Conservation (phyloP, 2,113 vertebrate species). For the Megaceryle maxima region DNA sequence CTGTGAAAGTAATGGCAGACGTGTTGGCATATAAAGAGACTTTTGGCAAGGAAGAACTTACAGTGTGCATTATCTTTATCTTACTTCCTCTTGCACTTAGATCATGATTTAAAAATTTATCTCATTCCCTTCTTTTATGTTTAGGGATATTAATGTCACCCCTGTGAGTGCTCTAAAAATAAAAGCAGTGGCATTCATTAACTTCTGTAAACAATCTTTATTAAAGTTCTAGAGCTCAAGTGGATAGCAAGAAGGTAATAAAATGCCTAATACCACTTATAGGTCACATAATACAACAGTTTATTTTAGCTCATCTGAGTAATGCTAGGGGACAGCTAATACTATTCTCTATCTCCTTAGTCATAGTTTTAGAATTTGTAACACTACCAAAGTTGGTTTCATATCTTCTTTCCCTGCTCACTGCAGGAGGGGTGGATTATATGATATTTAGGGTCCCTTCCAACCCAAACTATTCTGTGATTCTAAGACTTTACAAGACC, state of each 20-base stretch:
- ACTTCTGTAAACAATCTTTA: conserved; percentile 57
- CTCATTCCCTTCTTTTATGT: conserved; percentile 34
- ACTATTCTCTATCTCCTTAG: conserved; percentile 1
- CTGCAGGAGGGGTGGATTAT: background rate
- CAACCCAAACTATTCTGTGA: background rate
- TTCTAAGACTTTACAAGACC: background rate
- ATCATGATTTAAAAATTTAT: conserved; percentile 31
- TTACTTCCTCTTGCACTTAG: conserved; percentile 5
- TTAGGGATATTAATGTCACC: conserved; percentile 14
- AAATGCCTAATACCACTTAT: conserved; percentile 57
- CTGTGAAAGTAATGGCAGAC: conserved; percentile 32
- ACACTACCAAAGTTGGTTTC: background rate
- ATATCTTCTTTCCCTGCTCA: background rate
- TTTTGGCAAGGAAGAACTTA: conserved; percentile 20
- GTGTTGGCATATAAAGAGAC: conserved; percentile 25
- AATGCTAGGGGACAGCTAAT: conserved; percentile 51
- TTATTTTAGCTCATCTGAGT: conserved; percentile 63
- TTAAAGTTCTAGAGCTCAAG: conserved; percentile 49
- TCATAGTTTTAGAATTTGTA: conserved; percentile 18
- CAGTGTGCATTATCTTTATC: conserved; percentile 10
- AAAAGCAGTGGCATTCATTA: conserved; percentile 34
- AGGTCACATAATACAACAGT: conserved; percentile 47
- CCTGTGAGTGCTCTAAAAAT: conserved; percentile 43
- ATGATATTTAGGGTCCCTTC: background rate
- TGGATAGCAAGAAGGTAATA: conserved; percentile 59